Evolutionary conservation across 2,797 vertebrate genomes (phyloP).

Genomic region (Uromys caudimaculatus): DNA sequence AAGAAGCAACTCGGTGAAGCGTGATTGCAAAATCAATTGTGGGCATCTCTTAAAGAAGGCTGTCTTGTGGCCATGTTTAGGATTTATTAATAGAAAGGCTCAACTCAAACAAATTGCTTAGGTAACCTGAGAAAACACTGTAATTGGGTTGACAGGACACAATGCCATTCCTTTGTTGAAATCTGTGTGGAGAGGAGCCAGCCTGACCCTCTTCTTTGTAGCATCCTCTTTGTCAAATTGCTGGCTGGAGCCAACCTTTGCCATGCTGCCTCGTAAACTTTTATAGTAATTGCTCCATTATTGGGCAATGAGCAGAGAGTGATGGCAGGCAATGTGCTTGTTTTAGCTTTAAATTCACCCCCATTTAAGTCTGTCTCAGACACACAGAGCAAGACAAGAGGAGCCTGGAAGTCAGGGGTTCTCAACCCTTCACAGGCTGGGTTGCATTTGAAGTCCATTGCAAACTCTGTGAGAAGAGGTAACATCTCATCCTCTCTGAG

Average conservation of each 20-base stretch:
- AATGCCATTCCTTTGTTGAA: constrained; percentile 63
- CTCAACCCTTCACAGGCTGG: not conserved
- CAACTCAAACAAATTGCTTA: constrained; percentile 66
- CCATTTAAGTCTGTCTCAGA: constrained; percentile 29
- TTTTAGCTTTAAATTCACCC: constrained; percentile 54
- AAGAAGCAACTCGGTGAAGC: constrained; percentile 24
- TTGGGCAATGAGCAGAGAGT: constrained; percentile 16
- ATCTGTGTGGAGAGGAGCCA: constrained; percentile 62
- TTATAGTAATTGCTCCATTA: constrained; percentile 36
- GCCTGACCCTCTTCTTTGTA: not conserved
- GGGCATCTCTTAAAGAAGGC: not conserved
- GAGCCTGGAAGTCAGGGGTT: not conserved
- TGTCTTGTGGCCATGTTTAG: not conserved
- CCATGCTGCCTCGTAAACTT: constrained; percentile 62
- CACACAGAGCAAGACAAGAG: not conserved
- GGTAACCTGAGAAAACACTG: constrained; percentile 61
- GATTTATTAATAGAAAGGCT: constrained; percentile 26
- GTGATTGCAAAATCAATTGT: not conserved
- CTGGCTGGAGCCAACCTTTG: constrained; percentile 67
- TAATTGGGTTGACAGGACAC: constrained; percentile 67
- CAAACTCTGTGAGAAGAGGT: constrained; percentile 27
- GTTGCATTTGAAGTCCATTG: not conserved
- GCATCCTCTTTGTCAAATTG: constrained; percentile 23
- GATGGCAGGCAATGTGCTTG: constrained; percentile 35
- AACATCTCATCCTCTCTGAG: not conserved